phyloP scores from a whole-genome alignment of 2,888 invertebrate species.

The Laspeyria flexula region DNA sequence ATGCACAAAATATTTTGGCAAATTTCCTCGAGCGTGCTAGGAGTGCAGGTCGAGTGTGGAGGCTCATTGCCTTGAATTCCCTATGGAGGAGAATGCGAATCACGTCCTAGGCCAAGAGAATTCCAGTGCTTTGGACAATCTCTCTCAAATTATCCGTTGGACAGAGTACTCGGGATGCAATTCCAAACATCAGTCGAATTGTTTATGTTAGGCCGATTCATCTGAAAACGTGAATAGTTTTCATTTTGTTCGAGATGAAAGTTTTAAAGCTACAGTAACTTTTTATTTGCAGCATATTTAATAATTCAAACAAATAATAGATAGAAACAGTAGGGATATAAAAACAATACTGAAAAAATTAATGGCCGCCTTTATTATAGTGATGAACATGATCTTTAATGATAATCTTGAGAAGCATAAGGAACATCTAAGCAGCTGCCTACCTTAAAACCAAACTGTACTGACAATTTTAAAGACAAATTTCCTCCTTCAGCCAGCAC shows the following conservation, averaged over 20 bases:
- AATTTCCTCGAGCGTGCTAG: conserved; percentile 47
- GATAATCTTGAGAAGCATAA: no score
- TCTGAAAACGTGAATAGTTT: conserved; percentile 9
- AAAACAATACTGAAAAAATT: no score
- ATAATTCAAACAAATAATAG: no score
- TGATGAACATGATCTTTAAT: no score
- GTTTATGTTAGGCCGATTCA: conserved; percentile 32
- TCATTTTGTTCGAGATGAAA: background rate
- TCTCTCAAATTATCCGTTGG: conserved; percentile 58
- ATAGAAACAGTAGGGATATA: no score
- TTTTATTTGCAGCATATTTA: no score
- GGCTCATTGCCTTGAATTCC: conserved; percentile 52
- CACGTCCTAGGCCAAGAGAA: conserved; percentile 59
- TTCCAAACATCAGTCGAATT: conserved; percentile 47
- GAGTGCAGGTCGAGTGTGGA: conserved; percentile 44
- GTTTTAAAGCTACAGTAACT: background rate
- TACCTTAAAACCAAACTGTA: no score
- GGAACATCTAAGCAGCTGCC: no score
- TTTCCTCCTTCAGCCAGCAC: no score
- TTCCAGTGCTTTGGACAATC: conserved; percentile 54
- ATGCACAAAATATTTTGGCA: conserved; percentile 61
- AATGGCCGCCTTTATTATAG: no score
- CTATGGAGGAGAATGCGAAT: conserved; percentile 61
- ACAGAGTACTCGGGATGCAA: conserved; percentile 50
- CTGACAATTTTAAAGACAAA: no score